Evolutionary conservation across 92 coral and sea anemone genomes (phyloP), one percentile per base, ranked within the genome.

Genomic region (Heliopora coerulea): DNA sequence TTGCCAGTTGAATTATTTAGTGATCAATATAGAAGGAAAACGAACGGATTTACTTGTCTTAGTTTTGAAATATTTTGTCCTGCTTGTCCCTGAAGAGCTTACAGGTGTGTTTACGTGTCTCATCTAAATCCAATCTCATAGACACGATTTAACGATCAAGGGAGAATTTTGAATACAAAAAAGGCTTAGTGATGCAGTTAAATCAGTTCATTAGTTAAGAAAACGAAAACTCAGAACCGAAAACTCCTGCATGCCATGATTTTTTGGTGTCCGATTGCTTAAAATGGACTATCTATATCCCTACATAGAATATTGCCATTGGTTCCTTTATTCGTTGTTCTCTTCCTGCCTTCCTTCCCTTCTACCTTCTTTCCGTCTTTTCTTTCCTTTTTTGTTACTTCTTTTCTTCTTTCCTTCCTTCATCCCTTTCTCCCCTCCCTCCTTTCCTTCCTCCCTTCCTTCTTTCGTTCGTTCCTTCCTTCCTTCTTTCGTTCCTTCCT

Each of bases 1-100:
- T 39, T 46, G 60, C 49, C 77, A 54, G 54, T 70, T 50, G 63
- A 70, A 70, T 70, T 52, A 70, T 70, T 70, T 70, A 70, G 62
- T 58, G 63, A 59, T 52, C 62, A 33, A 54, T 32, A 70, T 21
- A 49, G 13, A 54, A 31, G 52, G 50, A 33, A 70, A 52, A 70
- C 77, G 54, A 70, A 52, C 77, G 62, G 41, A 70, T 52, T 70
- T 56, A 56, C 61, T 56, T 56, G 11, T 28, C 30, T 3, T 56
- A 23, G 3, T 56, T 56, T 56, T 28, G 33, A 56, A 56, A 56
- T 56, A 8, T 23, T 56, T 23, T 56, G 30, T 56, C 31, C 52
- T 46, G 14, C 52, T 46, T 46, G 61, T 23, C 33, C 18, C 15
- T 23, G 3, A 23, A 56, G 11, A 23, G 11, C 11, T 23, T 23